Conservation (phyloP, 1,140 invertebrate genomes). For the Panagrolaimus sp. region DNA sequence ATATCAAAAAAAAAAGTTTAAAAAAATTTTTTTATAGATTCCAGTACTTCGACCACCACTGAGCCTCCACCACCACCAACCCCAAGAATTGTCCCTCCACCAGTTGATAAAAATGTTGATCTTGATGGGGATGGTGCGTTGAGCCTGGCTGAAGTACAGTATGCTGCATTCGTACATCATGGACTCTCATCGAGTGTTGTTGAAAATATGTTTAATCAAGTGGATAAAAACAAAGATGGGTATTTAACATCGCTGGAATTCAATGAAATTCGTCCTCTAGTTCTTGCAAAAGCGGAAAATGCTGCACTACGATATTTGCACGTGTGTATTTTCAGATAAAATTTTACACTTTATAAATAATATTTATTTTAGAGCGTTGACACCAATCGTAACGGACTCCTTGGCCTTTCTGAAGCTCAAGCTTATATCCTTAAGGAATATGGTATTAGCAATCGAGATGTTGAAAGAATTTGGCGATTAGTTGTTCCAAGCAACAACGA, state of each 20-base stretch:
- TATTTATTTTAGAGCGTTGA: slow-evolving; percentile 45
- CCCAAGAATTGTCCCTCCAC: slow-evolving; percentile 18
- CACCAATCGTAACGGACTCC: slow-evolving; percentile 45
- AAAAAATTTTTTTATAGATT: background rate
- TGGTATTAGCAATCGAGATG: slow-evolving; percentile 56
- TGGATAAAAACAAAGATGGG: slow-evolving; percentile 50
- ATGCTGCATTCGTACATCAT: slow-evolving; percentile 57
- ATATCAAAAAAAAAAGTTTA: background rate
- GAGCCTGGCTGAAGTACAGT: slow-evolving; percentile 51
- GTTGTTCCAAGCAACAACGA: slow-evolving; percentile 41
- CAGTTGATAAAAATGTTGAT: slow-evolving; percentile 54
- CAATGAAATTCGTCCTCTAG: slow-evolving; percentile 51
- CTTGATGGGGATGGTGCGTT: slow-evolving; percentile 51
- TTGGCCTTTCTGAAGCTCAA: slow-evolving; percentile 52
- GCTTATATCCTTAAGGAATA: slow-evolving; percentile 55
- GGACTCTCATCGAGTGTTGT: slow-evolving; percentile 53
- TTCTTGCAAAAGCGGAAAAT: slow-evolving; percentile 56
- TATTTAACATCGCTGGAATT: slow-evolving; percentile 48
- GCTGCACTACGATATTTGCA: slow-evolving; percentile 52
- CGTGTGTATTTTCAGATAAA: slow-evolving; percentile 21
- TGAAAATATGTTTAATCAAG: slow-evolving; percentile 47
- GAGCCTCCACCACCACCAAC: background rate
- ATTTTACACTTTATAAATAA: background rate
- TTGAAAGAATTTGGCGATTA: slow-evolving; percentile 53
- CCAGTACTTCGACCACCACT: background rate